Evolutionary conservation across 2,888 invertebrate species (phyloP).

Genomic region (Hermaeophaga mercurialis): DNA sequence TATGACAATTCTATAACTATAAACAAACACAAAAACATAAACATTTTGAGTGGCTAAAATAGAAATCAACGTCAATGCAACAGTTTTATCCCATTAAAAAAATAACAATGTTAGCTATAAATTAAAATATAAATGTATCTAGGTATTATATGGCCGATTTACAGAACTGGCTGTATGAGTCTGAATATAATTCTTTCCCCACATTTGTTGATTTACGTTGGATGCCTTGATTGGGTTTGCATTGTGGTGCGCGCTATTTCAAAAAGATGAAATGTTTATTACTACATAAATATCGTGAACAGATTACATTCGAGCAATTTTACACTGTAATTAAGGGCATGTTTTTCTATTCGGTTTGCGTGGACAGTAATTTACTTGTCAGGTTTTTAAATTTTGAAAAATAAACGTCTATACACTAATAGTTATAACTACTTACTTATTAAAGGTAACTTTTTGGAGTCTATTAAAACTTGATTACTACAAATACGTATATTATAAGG

Average conservation of each 20-base stretch:
- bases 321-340: slow-evolving; percentile 25
- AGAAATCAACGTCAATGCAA: too few species aligned
- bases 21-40: too few species aligned
- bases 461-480: too few species aligned
- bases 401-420: too few species aligned
- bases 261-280: slow-evolving; percentile 42
- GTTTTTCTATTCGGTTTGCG: slow-evolving; percentile 11
- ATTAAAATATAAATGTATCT: slow-evolving; percentile 25
- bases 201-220: slow-evolving; percentile 36
- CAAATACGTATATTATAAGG: too few species aligned
- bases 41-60: too few species aligned
- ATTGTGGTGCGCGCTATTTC: slow-evolving; percentile 39
- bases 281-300: slow-evolving; percentile 30
- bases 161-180: slow-evolving; percentile 16
- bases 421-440: too few species aligned
- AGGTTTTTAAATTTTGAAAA: neutral
- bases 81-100: too few species aligned
- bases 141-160: slow-evolving; percentile 23
- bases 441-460: too few species aligned
- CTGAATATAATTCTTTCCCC: slow-evolving; percentile 35
- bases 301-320: slow-evolving; percentile 31
- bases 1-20: too few species aligned
- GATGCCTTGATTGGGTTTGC: slow-evolving; percentile 39
- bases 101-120: too few species aligned
- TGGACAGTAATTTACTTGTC: slow-evolving; percentile 3